Conservation (phyloP, 1,140 invertebrate genomes). For the Macrosteles quadrilineatus region DNA sequence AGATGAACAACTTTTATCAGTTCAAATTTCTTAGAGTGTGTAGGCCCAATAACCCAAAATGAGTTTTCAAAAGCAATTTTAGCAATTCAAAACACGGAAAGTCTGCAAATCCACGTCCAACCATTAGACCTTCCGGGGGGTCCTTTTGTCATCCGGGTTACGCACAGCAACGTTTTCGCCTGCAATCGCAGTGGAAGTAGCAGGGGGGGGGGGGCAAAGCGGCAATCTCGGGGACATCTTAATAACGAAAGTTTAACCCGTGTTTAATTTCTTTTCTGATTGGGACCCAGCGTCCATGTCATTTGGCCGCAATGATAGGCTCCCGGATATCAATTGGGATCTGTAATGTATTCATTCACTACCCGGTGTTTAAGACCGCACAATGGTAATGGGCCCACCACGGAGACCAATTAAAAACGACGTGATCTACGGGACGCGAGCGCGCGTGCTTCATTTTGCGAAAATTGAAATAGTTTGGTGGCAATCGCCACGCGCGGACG, state of each 20-base stretch:
- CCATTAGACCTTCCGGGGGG: not conserved
- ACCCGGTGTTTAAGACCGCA: conserved; percentile 4
- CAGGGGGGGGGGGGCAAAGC: not conserved
- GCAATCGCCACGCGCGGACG: not conserved
- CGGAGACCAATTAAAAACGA: not conserved
- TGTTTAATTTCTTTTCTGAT: conserved; percentile 17
- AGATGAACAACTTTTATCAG: too few relatives aligned
- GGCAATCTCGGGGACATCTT: conserved; percentile 10
- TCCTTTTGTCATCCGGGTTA: not conserved
- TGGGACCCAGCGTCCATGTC: conserved; percentile 1
- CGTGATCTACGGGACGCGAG: not conserved
- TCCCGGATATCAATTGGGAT: conserved; percentile 8
- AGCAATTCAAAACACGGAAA: too few relatives aligned
- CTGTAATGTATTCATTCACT: conserved; percentile 14
- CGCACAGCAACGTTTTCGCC: not conserved
- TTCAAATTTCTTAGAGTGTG: too few relatives aligned
- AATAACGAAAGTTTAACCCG: conserved; percentile 8
- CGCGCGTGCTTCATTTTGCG: conserved; percentile 15
- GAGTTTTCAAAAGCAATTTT: too few relatives aligned
- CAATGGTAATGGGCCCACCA: conserved; percentile 12
- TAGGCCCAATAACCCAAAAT: too few relatives aligned
- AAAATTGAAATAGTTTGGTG: conserved; percentile 11
- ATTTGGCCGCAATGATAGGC: conserved; percentile 6
- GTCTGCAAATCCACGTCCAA: too few relatives aligned
- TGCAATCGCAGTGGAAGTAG: not conserved